Percentiles rank a stretch among this genome's conserved stretches.
These are phyloP conservation scores for Connochaetes taurinus DNA, from an alignment of 2,113 vertebrate species.

Conservation along the genomic window DNA sequence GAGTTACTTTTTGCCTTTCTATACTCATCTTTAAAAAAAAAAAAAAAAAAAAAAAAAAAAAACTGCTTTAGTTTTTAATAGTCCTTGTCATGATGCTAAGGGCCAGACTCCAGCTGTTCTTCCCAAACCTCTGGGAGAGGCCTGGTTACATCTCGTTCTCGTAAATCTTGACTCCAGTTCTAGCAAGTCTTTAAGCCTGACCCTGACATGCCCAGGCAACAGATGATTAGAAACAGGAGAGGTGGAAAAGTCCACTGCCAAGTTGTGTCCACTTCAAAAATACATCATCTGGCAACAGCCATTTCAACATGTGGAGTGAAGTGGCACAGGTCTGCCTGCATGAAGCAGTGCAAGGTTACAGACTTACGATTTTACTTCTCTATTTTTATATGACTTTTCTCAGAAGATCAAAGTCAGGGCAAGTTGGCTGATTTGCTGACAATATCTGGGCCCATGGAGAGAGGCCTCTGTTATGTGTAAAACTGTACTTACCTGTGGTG, in stretches of 20 bases:
- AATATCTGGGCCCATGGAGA: not conserved
- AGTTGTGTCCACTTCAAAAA: slow-evolving; percentile 59
- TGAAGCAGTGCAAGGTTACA: not conserved
- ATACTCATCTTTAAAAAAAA: slow-evolving; percentile 39
- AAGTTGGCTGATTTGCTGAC: not conserved
- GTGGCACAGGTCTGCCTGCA: slow-evolving; percentile 15
- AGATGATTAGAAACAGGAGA: slow-evolving; percentile 81
- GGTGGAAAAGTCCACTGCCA: slow-evolving; percentile 62
- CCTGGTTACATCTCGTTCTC: slow-evolving; percentile 82
- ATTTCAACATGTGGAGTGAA: slow-evolving; percentile 9
- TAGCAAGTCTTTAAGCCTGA: slow-evolving; percentile 81
- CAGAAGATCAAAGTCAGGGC: slow-evolving; percentile 27
- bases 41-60: not conserved
- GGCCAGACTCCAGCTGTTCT: slow-evolving; percentile 85
- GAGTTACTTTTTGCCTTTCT: slow-evolving; percentile 73
- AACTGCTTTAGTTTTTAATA: slow-evolving; percentile 79
- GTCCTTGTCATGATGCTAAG: slow-evolving; percentile 80
- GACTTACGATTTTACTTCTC: not conserved
- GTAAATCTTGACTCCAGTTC: slow-evolving; percentile 83
- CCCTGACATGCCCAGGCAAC: slow-evolving; percentile 76
- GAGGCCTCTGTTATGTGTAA: not conserved
- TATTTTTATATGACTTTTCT: slow-evolving; percentile 14
- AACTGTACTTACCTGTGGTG: not conserved
- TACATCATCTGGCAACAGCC: slow-evolving; percentile 44
- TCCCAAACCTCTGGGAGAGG: slow-evolving; percentile 83